Percentiles rank a stretch among this genome's conserved stretches.
phyloP scores from a whole-genome alignment of 2,113 vertebrate species.

The Mellivora capensis region DNA sequence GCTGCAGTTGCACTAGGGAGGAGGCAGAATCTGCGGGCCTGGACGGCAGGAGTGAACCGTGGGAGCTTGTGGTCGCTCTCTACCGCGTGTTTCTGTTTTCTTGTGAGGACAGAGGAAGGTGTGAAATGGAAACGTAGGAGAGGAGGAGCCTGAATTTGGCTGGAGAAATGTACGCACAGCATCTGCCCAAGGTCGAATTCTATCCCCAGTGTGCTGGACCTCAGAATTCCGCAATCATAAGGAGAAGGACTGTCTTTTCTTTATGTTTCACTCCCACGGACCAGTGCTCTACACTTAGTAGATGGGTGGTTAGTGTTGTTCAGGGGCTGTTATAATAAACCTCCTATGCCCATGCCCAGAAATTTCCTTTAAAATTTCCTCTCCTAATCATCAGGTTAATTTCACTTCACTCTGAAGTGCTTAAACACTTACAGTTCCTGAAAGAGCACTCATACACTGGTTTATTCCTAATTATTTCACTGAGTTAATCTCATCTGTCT shows the following conservation, averaged over 20 bases:
- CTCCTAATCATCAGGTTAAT: background rate
- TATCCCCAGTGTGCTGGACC: rapidly evolving
- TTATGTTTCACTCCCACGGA: background rate
- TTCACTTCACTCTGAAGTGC: background rate
- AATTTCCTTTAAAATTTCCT: background rate
- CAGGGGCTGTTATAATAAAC: background rate
- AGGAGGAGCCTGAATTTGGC: background rate
- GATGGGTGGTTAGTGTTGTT: background rate
- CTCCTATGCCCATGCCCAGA: background rate
- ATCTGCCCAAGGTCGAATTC: background rate
- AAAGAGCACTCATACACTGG: background rate
- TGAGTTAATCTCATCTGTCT: background rate
- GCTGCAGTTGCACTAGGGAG: background rate
- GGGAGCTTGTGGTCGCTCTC: background rate
- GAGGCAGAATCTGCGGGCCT: background rate
- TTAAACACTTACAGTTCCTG: background rate
- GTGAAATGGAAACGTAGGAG: background rate
- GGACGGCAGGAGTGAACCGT: rapidly evolving
- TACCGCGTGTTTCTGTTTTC: background rate
- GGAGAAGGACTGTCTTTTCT: background rate
- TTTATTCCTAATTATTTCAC: background rate
- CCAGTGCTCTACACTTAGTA: background rate
- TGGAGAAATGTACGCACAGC: background rate
- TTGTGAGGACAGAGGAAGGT: background rate
- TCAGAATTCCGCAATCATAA: background rate